These are phyloP conservation scores for Trilocha varians DNA, from an alignment of 2,888 invertebrate species.

Conservation along the genomic window DNA sequence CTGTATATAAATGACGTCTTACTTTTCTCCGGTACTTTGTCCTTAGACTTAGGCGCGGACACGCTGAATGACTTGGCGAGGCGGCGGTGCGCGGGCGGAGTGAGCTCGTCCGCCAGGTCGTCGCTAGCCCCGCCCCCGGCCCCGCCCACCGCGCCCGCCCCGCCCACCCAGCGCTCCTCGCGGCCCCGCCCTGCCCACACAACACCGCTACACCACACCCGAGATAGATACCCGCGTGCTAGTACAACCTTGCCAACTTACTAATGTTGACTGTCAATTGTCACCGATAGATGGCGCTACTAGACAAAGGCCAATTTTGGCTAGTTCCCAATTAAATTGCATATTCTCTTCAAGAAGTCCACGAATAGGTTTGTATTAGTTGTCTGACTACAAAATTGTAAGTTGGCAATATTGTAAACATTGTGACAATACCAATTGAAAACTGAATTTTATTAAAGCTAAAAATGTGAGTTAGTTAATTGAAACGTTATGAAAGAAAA, in stretches of 20 bases:
- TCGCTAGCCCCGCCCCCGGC: conserved; percentile 33
- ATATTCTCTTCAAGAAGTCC: too few species aligned
- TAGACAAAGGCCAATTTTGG: too few species aligned
- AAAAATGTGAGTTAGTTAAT: too few species aligned
- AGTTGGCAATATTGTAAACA: too few species aligned
- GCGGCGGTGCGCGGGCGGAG: conserved; percentile 89
- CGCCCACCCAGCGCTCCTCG: conserved; percentile 29
- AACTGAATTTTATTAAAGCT: too few species aligned
- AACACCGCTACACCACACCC: background rate
- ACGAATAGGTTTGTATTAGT: too few species aligned
- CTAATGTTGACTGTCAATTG: too few species aligned
- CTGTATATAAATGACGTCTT: conserved; percentile 16
- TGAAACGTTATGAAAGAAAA: too few species aligned
- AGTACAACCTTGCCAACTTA: conserved; percentile 8
- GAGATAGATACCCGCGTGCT: conserved; percentile 3
- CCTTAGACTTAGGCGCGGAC: conserved; percentile 74
- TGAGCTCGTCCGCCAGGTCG: conserved; percentile 74
- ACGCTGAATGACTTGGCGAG: conserved; percentile 95
- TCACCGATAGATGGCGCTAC: too few species aligned
- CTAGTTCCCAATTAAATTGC: too few species aligned
- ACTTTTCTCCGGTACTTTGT: conserved; percentile 49
- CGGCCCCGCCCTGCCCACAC: conserved; percentile 8
- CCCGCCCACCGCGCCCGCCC: conserved; percentile 35
- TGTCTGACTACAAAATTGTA: too few species aligned
- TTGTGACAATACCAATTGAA: too few species aligned